Base-by-base conservation (phyloP, 1,140 invertebrate species). In the Probaryconus sp. region DNA sequence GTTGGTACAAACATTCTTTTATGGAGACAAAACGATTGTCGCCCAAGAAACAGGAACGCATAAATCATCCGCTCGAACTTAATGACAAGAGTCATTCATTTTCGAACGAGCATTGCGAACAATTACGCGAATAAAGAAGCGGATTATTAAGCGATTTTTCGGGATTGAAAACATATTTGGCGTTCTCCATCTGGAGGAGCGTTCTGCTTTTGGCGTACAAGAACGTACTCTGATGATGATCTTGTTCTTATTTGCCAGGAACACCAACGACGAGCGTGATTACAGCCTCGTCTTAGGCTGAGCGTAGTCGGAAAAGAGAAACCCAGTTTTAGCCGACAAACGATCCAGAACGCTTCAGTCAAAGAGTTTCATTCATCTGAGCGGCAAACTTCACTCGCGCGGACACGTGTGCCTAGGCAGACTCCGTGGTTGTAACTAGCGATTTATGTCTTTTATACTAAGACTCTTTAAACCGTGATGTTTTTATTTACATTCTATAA, bases 311-410 rank as follows among this genome's bases (percentile, higher is more conserved):
- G 65, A 67, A 77, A 82, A 76, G 79, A 73, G 77, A 77, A 79
- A 73, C 76, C 51, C 64, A 68, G 61, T 48, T 68, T 76, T 67
- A 69, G 77, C 74, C 73, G 74, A 72, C 74, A 80, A 75, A 81
- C 73, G 76, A 74, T 76, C 65, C 69, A 67, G 76, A 85, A 80
- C 75, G 77, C 60, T 64, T 69, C 70, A 79, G 82, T 85, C 83
- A 84, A 85, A 85, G 83, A 83, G 80, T 85, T 85, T 83, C 83
- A 84, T 84, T 85, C 83, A 85, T 84, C 73, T 77, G 68, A 56
- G 81, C 82, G 83, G 83, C 82, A 71, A 82, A 84, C 80, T 84
- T 85, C 80, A 83, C 79, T 84, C 81, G 76, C 42, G 42, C 73
- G 53, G 78, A 85, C 81, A 84, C 81, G 82, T 83, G 82, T 83